These are phyloP conservation scores for Chymomyza amoena DNA, from an alignment of 2,888 invertebrate species.

Conservation along the genomic window DNA sequence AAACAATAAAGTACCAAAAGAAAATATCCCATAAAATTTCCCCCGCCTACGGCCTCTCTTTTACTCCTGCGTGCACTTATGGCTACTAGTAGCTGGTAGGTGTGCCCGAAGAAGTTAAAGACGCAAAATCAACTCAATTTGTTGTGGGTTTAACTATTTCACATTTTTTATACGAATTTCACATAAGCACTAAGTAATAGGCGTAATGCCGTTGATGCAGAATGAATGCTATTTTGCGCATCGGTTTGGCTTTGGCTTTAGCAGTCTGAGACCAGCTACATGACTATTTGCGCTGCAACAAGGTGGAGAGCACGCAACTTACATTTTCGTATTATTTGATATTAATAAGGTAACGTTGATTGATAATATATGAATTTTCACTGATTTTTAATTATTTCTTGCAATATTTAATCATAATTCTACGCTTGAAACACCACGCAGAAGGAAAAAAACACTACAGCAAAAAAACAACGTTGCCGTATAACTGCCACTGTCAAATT, in stretches of 20 bases:
- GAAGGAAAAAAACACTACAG: background rate
- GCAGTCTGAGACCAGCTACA: background rate
- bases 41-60: background rate
- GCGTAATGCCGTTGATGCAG: background rate
- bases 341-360: background rate
- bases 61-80: background rate
- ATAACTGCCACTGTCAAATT: background rate
- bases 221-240: background rate
- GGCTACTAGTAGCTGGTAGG: background rate
- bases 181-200: background rate
- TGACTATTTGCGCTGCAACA: background rate
- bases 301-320: background rate
- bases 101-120: background rate
- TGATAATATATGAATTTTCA: background rate
- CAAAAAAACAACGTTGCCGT: background rate
- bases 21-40: background rate
- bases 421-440: background rate
- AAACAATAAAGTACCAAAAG: background rate
- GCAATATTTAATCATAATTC: background rate
- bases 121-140: background rate
- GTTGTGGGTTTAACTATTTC: background rate
- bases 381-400: background rate
- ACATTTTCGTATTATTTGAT: background rate
- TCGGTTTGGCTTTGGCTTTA: background rate
- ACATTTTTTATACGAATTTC: background rate